Evolutionary conservation across 2,113 vertebrate species (phyloP).

Genomic region (Nothocercus nigrocapillus): DNA sequence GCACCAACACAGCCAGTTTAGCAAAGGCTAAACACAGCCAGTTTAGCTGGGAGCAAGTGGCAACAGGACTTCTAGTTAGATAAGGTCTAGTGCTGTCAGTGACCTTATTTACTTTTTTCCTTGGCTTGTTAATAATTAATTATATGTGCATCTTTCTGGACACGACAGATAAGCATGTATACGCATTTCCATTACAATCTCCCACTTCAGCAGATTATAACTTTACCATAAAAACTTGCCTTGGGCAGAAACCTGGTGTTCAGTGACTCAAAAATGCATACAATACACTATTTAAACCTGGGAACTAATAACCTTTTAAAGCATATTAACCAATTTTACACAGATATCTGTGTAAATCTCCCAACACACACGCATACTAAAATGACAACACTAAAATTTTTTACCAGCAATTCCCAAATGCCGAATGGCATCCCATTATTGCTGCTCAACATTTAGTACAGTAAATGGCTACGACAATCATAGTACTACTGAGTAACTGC

Average conservation of each 20-base stretch:
- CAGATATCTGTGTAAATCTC: neutral
- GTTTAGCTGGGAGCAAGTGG: neutral
- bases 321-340: neutral
- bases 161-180: neutral
- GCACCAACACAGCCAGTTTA: neutral
- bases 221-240: neutral
- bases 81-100: neutral
- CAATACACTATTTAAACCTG: neutral
- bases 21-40: neutral
- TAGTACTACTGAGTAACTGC: neutral
- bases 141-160: neutral
- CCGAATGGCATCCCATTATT: neutral
- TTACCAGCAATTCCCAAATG: neutral
- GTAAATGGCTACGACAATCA: neutral
- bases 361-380: neutral
- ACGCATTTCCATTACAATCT: neutral
- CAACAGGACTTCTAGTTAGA: conserved; percentile 8
- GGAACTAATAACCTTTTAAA: neutral
- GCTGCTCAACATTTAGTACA: neutral
- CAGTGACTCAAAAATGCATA: neutral
- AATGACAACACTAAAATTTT: neutral
- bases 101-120: conserved; percentile 1
- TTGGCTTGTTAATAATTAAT: conserved; percentile 11
- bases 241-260: neutral
- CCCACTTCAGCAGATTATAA: neutral